Evolutionary conservation across 2,113 vertebrate species (phyloP).

Genomic region (Tetrax tetrax): DNA sequence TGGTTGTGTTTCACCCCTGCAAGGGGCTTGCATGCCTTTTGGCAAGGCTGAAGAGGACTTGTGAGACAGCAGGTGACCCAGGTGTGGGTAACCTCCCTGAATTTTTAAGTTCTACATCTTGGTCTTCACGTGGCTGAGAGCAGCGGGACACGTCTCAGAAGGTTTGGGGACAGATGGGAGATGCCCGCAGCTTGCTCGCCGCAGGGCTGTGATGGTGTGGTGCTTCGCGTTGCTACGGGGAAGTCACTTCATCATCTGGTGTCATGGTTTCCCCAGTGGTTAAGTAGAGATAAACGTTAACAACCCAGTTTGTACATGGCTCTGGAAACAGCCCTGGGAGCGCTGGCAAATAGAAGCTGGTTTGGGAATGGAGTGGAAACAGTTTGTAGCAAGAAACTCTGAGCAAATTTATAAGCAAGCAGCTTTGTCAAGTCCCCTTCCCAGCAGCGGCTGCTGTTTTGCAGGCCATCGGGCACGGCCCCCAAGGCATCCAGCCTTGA

Average conservation of each 20-base stretch:
- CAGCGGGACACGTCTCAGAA: neutral
- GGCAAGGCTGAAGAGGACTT: neutral
- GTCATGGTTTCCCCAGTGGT: neutral
- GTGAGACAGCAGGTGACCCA: neutral
- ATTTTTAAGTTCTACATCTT: neutral
- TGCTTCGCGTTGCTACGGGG: too few relatives aligned
- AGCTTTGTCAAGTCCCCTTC: neutral
- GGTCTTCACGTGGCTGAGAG: neutral
- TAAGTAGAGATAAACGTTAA: neutral
- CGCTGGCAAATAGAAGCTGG: neutral
- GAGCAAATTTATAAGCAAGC: neutral
- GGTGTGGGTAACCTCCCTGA: neutral
- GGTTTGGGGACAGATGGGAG: neutral
- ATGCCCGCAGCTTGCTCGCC: neutral
- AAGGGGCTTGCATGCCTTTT: neutral
- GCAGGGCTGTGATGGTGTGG: rapidly evolving
- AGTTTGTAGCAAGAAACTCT: neutral
- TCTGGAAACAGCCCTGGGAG: neutral
- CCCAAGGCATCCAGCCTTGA: neutral
- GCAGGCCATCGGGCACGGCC: neutral
- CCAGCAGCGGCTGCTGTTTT: neutral
- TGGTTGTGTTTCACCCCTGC: neutral
- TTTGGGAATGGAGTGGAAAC: neutral
- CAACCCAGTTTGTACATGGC: rapidly evolving
- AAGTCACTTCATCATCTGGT: neutral